Evolutionary conservation across 2,797 vertebrate species (phyloP), one percentile per base, ranked within the genome.

Genomic region (Sarcoramphus papa): DNA sequence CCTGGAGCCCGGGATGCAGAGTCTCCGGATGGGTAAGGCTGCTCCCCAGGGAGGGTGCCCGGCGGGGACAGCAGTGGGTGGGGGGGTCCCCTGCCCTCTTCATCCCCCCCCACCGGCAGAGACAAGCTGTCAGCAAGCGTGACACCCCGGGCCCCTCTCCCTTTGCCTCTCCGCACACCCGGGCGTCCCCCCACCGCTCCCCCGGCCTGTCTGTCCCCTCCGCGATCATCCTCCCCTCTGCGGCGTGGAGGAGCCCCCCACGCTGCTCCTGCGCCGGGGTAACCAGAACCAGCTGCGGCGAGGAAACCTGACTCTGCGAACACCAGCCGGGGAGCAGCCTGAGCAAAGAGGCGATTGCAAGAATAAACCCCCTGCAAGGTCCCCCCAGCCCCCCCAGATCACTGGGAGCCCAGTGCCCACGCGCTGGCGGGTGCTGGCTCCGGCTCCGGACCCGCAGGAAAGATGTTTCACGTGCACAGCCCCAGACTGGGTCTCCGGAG

Each of bases 21-120:
- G 96, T 41, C 98, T 98, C 43, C 97, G 95, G 40, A 90, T 98
- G 56, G 98, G 98, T 99, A 97, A 98, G 97, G 92, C 35, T 35
- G 51, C 14, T 25, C 37, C 41, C 18, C 4, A 5, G 19, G 35
- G 57, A 18, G 13, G 25, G 35, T 23, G 14, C 11, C 15, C 2
- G 0, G 12, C 1, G 0, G 45, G 60, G 43, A 37, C 4, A 53
- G 82, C 41, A 4, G 16, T 0, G 50, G 19, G 17, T 16, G 17
- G 12, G 12, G 15, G 7, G 24, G 17, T 8, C 8, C 19, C 33
- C 31, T 22, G 45, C 1, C 5, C 25, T 27, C 12, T 37, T 3
- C 40, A 20, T 24, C 31, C 13, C 57, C 23, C 14, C 7, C 15
- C 20, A 21, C 14, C 18, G 3, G 31, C 27, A 56, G 50, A 31